Conservation (phyloP, 2,888 invertebrate genomes). For the Exephanes ischioxanthus region DNA sequence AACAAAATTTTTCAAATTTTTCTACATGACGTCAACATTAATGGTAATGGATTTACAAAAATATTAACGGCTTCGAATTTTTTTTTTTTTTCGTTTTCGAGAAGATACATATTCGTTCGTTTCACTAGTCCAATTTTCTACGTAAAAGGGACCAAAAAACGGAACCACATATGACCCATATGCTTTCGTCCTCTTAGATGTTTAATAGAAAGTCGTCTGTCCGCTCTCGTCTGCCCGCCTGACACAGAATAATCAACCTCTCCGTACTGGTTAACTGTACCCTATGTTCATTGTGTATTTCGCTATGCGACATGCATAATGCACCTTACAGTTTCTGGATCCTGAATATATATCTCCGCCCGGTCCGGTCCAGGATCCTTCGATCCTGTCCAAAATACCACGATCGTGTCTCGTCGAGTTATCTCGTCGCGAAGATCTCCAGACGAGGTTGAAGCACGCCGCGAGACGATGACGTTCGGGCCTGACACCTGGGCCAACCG, state of each 20-base stretch:
- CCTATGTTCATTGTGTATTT: conserved; percentile 22
- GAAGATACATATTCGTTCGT: neutral
- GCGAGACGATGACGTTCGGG: conserved; percentile 54
- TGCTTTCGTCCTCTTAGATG: neutral
- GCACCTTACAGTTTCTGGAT: conserved; percentile 69
- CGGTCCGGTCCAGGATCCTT: conserved; percentile 41
- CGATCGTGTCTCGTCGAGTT: conserved; percentile 59
- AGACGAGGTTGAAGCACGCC: conserved; percentile 68
- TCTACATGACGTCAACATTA: too few relatives aligned
- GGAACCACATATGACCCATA: neutral
- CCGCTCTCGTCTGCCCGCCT: neutral
- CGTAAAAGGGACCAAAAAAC: neutral
- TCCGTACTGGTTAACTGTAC: conserved; percentile 35
- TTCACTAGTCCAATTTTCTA: neutral
- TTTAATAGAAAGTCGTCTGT: conserved; percentile 41
- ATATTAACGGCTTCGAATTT: neutral
- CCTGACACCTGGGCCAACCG: conserved; percentile 31
- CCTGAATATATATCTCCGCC: conserved; percentile 65
- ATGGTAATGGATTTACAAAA: neutral
- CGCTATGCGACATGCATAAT: conserved; percentile 64
- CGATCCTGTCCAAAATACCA: conserved; percentile 59
- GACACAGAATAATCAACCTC: conserved; percentile 41
- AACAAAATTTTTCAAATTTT: too few relatives aligned
- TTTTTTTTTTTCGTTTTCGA: neutral
- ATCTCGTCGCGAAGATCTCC: conserved; percentile 74